Base-by-base conservation (phyloP, 2,888 invertebrate species). In the Yponomeuta sedellus region DNA sequence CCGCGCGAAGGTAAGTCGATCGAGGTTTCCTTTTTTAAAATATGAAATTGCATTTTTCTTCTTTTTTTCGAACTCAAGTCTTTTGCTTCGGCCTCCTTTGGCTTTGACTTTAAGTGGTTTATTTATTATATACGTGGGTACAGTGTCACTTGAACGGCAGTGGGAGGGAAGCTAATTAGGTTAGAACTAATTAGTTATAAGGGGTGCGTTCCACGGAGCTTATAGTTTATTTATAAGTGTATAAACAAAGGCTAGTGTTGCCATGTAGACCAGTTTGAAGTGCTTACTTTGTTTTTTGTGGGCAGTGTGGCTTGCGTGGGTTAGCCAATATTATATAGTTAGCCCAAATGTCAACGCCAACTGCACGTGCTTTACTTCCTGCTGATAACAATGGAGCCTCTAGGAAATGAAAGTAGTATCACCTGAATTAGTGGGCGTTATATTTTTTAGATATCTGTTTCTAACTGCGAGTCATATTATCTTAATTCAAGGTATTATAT, bases 161-260 rank as follows among this genome's bases (percentile, higher is more conserved):
- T 76, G 77, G 75, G 77, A 75, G 78, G 73, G 71, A 68, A 69
- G 74, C 76, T 85, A 86, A 86, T 85, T 85, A 84, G 86, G 85
- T 85, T 86, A 86, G 85, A 85, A 86, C 74, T 85, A 86, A 86
- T 85, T 83, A 83, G 77, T 52, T 52, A 12, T 52, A 52, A 71
- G 70, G 64, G 75, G 76, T 75, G 73, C 76, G 81, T 76, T 78
- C 16, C 16, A 52, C 44, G 16, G 44, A 12, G 44, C 44, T 16
- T 52, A 16, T 52, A 52, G 44, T 16, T 52, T 52, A 52, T 52
- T 52, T 52, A 52, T 52, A 52, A 34, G 34, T 16, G 12, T 16
- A 16, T 16, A 1, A 3, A 52, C 44, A 52, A 16, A 52, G 44
- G 44, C 16, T 16, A 52, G 44, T 52, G 44, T 34, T 34, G 34